These are phyloP conservation scores for Perca schrenkii DNA, from an alignment of 2,113 vertebrate genomes.

Conservation along the genomic window DNA sequence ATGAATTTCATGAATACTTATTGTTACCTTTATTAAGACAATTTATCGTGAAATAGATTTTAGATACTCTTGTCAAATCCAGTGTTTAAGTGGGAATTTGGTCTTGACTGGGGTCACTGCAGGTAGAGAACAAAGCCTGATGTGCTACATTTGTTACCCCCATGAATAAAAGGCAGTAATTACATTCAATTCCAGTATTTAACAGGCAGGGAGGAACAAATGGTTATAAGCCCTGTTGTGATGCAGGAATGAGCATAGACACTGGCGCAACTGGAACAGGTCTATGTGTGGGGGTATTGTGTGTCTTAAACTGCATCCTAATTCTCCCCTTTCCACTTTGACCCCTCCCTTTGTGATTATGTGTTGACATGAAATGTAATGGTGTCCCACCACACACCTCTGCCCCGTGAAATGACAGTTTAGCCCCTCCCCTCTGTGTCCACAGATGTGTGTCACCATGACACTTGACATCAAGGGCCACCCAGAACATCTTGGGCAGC, in stretches of 20 bases:
- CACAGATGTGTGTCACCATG: constrained; percentile 11
- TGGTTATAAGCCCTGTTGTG: background rate
- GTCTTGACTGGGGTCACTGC: too few relatives aligned
- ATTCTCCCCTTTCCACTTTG: constrained; percentile 17
- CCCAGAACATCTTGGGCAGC: constrained; percentile 58
- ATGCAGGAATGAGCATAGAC: background rate
- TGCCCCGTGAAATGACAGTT: constrained; percentile 24
- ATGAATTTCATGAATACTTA: background rate
- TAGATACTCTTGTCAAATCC: background rate
- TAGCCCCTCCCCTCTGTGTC: background rate
- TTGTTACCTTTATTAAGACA: background rate
- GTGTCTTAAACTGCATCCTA: background rate
- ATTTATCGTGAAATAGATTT: background rate
- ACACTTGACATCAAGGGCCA: constrained; percentile 57
- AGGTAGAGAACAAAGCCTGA: background rate
- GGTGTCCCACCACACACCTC: constrained; percentile 19
- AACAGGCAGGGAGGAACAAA: background rate
- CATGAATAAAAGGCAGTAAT: background rate
- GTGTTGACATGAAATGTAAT: constrained; percentile 40
- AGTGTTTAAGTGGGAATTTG: background rate
- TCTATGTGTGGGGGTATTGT: background rate
- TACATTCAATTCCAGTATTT: background rate
- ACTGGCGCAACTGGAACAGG: background rate
- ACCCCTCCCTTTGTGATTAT: constrained; percentile 26
- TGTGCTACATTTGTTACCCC: too few relatives aligned